A percentile compares a stretch with the other conserved stretches of the same genome.
phyloP scores from a whole-genome alignment of 2,888 invertebrate species.

The Calameuta pallipes region DNA sequence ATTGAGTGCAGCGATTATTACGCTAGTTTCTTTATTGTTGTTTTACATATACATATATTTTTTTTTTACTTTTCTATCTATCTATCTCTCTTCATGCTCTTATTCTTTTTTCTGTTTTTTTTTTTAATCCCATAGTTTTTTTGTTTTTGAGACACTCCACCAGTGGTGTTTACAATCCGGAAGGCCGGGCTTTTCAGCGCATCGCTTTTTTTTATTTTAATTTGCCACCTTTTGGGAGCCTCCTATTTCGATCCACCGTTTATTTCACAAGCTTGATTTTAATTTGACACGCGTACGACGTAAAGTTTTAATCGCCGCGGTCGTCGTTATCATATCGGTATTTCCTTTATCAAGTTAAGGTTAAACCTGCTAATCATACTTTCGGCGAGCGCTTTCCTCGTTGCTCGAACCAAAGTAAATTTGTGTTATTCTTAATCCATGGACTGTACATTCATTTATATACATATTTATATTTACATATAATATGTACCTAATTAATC shows the following conservation, averaged over 20 bases:
- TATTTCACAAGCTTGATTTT: constrained; percentile 28
- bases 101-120: constrained; percentile 15
- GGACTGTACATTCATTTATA: not conserved
- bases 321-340: not conserved
- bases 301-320: not conserved
- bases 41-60: not conserved
- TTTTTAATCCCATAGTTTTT: constrained; percentile 20
- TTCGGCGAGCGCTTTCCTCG: not conserved
- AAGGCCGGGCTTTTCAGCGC: constrained; percentile 45
- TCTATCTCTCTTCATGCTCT: constrained; percentile 1
- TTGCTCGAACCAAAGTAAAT: not conserved
- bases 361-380: not conserved
- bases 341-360: not conserved
- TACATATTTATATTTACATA: constrained; percentile 8
- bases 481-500: constrained; percentile 18
- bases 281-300: constrained; percentile 21
- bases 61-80: not conserved
- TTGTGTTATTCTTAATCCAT: not conserved
- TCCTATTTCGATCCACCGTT: constrained; percentile 9
- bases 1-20: constrained; percentile 47
- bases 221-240: constrained; percentile 21
- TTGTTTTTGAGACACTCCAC: not conserved
- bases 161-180: not conserved
- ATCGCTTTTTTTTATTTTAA: constrained; percentile 47
- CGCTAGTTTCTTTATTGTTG: constrained; percentile 10